Percentiles rank a stretch among this genome's conserved stretches.
Evolutionary conservation across 2,113 vertebrate genomes (phyloP).

Genomic region (Cololabis saira): DNA sequence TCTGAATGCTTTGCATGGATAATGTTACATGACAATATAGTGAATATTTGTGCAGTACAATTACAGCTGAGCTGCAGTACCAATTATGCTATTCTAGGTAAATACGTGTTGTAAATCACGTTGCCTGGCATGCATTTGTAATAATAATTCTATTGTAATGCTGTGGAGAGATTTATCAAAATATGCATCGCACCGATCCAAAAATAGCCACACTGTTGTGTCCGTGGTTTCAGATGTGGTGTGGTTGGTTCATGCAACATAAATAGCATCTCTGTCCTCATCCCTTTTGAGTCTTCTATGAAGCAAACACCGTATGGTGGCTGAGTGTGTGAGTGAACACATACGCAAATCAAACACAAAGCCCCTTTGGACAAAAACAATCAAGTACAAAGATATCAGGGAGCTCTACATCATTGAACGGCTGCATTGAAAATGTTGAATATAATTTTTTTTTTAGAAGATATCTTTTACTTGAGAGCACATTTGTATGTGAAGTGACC

Average conservation of each 20-base stretch:
- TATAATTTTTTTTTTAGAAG: no score
- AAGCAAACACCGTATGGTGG: neutral
- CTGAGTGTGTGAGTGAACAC: neutral
- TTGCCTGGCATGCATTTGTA: neutral
- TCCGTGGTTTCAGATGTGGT: neutral
- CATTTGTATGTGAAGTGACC: no score
- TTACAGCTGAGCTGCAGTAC: neutral
- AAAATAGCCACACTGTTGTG: neutral
- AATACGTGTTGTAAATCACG: neutral
- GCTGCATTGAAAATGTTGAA: no score
- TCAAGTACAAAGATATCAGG: neutral
- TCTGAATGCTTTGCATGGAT: neutral
- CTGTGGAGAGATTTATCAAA: neutral
- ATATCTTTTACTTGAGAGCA: no score
- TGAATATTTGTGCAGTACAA: neutral
- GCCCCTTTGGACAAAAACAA: neutral
- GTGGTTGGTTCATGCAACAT: neutral
- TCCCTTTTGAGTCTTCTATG: neutral
- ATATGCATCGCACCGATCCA: neutral
- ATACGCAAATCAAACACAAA: neutral
- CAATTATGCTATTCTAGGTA: neutral
- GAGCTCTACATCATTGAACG: neutral
- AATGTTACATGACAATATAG: conserved; percentile 2
- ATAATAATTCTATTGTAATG: neutral
- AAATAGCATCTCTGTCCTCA: neutral